Evolutionary conservation across 2,888 invertebrate species (phyloP), one percentile per base, ranked within the genome.

Genomic region (Andrena bicolor): DNA sequence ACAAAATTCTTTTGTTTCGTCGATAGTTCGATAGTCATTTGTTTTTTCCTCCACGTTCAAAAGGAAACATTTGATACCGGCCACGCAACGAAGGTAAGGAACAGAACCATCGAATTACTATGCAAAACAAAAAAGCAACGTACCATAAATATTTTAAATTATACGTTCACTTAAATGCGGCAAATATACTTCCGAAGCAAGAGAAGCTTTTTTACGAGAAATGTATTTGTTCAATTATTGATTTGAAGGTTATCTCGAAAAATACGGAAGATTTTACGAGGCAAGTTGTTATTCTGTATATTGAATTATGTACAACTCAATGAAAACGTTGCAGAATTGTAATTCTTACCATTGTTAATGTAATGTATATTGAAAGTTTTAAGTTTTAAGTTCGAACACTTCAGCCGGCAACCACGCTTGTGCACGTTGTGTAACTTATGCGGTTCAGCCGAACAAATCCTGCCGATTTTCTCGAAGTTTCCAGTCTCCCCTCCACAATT

Each of bases 401-500:
- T 16, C 7, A 76, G 81, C 90, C 90, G 90, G 87, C 86, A 75
- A 87, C 83, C 35, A 78, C 68, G 66, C 82, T 83, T 79, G 86
- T 76, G 76, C 91, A 90, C 92, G 92, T 91, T 92, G 91, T 89
- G 86, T 90, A 91, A 92, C 88, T 89, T 89, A 73, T 73, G 41
- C 72, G 28, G 63, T 32, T 66, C 60, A 79, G 66, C 58, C 68
- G 84, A 85, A 30, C 63, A 73, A 26, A 35, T 26, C 28, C 5
- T 75, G 32, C 20, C 30, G 71, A 79, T 63, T 48, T 80, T 87
- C 88, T 84, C 86, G 88, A 86, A 86, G 32, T 28, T 87, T 86
- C 86, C 58, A 20, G 28, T 58, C 70, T 56, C 30, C 74, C 70
- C 69, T 35, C 28, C 2, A 53, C 23, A 0, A 16, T 56, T 32